Percentiles rank a stretch among this genome's conserved stretches.
phyloP scores from a whole-genome alignment of 2,888 invertebrate species.

The Hanleya hanleyi region DNA sequence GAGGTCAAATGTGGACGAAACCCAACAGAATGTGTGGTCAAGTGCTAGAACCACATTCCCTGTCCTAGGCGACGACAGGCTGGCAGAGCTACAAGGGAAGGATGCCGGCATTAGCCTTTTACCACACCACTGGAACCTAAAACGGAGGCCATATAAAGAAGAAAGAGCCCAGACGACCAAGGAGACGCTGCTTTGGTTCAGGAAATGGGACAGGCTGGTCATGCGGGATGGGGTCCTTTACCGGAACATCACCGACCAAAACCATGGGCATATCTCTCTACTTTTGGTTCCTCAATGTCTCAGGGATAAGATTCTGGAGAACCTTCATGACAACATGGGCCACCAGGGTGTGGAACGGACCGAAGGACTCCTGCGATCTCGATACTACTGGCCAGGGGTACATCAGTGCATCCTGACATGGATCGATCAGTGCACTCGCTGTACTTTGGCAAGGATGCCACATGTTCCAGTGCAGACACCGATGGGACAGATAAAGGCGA shows the following conservation, averaged over 20 bases:
- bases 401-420: not conserved
- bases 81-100: not conserved
- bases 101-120: not conserved
- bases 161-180: not conserved
- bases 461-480: not conserved
- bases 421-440: not conserved
- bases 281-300: not conserved
- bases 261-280: not conserved
- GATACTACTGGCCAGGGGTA: not conserved
- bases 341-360: conserved; percentile 12
- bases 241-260: not conserved
- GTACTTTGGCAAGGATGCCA: not conserved
- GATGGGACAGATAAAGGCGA: not conserved
- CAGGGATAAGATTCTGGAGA: not conserved
- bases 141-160: not conserved
- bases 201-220: not conserved
- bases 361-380: not conserved
- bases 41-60: not conserved
- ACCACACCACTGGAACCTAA: not conserved
- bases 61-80: not conserved
- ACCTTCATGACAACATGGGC: conserved; percentile 10
- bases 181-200: not conserved
- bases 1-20: too few species aligned
- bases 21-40: not conserved
- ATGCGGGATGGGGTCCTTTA: not conserved